Percentiles rank a stretch among this genome's conserved stretches.
Conservation (phyloP, 1,140 invertebrate genomes). For the Portunus trituberculatus region DNA sequence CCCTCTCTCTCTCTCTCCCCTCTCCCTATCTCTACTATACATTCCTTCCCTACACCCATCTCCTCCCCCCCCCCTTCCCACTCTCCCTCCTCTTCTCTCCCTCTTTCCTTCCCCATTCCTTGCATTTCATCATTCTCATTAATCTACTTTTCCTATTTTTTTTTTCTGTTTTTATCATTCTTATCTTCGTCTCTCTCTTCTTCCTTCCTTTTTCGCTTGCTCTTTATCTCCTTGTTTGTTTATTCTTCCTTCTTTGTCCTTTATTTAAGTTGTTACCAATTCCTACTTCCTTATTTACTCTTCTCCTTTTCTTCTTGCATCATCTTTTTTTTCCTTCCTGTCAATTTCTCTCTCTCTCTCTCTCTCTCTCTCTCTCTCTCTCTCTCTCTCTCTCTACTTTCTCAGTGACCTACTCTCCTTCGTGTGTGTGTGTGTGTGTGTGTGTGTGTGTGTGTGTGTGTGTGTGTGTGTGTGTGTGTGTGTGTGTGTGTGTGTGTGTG, state of each 20-base stretch:
- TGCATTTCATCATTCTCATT: neutral
- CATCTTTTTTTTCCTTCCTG: neutral
- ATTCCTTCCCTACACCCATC: neutral
- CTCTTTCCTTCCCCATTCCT: slow-evolving; percentile 14
- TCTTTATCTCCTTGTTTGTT: neutral
- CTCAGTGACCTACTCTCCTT: neutral
- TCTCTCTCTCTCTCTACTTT: neutral
- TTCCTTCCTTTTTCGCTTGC: neutral
- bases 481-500: slow-evolving; percentile 32
- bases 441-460: too few species aligned
- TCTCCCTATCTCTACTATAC: neutral
- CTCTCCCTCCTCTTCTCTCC: neutral
- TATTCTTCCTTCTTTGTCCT: neutral
- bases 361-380: neutral
- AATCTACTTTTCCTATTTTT: neutral
- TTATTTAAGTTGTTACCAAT: neutral
- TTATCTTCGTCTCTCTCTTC: neutral
- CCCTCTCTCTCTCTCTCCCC: neutral
- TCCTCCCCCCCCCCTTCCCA: neutral
- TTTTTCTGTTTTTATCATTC: neutral
- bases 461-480: neutral
- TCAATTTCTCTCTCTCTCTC: neutral
- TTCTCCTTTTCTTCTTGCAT: neutral
- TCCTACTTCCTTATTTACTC: neutral
- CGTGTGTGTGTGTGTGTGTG: too few species aligned